phyloP scores from a whole-genome alignment of 2,888 invertebrate genomes.

The Tromatobia lineatoria region DNA sequence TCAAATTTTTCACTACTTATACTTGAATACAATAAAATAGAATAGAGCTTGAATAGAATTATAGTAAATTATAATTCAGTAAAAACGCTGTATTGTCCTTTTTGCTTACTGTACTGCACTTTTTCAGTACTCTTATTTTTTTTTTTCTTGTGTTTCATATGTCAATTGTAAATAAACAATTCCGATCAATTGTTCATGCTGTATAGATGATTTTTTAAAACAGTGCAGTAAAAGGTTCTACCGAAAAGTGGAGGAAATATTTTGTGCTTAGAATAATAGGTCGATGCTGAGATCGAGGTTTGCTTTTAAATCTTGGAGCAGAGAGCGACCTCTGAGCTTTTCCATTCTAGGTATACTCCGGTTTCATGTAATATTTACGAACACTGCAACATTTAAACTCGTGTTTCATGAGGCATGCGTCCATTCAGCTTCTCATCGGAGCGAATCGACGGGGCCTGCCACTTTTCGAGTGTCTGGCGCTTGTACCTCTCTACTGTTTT shows the following conservation, averaged over 20 bases:
- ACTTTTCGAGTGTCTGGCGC: not conserved
- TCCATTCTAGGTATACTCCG: not conserved
- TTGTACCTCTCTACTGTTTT: not conserved
- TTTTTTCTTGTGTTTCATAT: too few species aligned
- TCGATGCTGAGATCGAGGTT: not conserved
- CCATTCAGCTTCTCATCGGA: not conserved
- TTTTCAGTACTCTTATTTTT: too few species aligned
- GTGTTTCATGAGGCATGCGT: not conserved
- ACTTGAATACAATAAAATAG: too few species aligned
- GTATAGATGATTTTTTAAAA: too few species aligned
- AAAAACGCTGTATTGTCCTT: too few species aligned
- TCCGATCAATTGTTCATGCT: too few species aligned
- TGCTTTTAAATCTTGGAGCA: not conserved
- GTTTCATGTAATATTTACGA: conserved; percentile 7
- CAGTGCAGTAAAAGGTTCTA: not conserved
- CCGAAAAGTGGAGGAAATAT: not conserved
- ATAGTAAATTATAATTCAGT: too few species aligned
- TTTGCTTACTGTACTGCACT: too few species aligned
- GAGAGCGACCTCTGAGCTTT: not conserved
- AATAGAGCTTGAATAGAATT: too few species aligned
- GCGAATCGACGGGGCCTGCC: not conserved
- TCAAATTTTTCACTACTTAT: too few species aligned
- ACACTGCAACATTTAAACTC: conserved; percentile 2
- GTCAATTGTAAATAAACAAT: too few species aligned
- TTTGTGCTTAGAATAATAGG: not conserved